Percentiles rank a stretch among this genome's conserved stretches.
Conservation (phyloP, 1,140 invertebrate genomes). For the Drosophila novamexicana region DNA sequence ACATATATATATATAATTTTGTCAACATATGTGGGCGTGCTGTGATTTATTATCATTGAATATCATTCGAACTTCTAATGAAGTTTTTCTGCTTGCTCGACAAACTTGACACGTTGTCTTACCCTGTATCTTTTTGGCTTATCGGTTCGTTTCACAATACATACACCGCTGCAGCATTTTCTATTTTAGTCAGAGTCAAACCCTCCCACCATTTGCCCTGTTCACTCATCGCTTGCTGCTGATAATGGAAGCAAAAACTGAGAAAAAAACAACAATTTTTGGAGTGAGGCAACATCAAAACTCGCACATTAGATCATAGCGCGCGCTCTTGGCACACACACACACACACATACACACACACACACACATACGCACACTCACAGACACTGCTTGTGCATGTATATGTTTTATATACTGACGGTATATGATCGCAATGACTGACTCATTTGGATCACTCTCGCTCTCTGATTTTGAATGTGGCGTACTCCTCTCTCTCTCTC, state of each 20-base stretch:
- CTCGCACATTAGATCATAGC: slow-evolving; percentile 72
- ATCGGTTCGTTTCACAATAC: slow-evolving; percentile 16
- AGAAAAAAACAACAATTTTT: slow-evolving; percentile 18
- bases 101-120: slow-evolving; percentile 62
- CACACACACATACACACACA: background rate
- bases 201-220: background rate
- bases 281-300: slow-evolving; percentile 66
- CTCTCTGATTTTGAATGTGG: slow-evolving; percentile 11
- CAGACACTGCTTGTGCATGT: background rate
- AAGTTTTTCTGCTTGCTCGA: slow-evolving; percentile 13
- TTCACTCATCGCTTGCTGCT: slow-evolving; percentile 15
- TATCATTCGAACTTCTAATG: slow-evolving; percentile 4
- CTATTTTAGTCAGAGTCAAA: slow-evolving; percentile 33
- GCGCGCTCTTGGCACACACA: slow-evolving; percentile 29
- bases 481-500: slow-evolving; percentile 6
- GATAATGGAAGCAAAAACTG: slow-evolving; percentile 53
- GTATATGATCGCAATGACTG: slow-evolving; percentile 52
- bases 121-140: slow-evolving; percentile 14
- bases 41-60: slow-evolving; percentile 1
- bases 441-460: slow-evolving; percentile 55
- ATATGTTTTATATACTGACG: background rate
- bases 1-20: background rate
- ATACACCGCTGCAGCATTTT: slow-evolving; percentile 17
- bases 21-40: slow-evolving; percentile 7
- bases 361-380: background rate